phyloP scores from a whole-genome alignment of 2,888 invertebrate species.

The Esperia sulphurella region DNA sequence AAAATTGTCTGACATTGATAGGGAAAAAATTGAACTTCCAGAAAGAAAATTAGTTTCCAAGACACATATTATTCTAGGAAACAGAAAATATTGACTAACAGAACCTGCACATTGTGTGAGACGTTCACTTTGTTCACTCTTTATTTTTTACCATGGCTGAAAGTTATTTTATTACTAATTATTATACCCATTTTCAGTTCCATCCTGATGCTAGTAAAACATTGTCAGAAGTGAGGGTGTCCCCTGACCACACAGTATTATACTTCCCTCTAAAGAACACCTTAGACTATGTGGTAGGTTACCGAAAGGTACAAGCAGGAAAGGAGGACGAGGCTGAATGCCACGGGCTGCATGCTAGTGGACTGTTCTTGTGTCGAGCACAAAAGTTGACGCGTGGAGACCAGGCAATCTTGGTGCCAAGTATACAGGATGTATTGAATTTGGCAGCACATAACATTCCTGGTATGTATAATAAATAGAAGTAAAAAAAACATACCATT shows the following conservation, averaged over 20 bases:
- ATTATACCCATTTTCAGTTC: slow-evolving; percentile 60
- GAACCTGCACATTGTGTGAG: no score
- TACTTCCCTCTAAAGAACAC: slow-evolving; percentile 84
- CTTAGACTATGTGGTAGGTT: slow-evolving; percentile 82
- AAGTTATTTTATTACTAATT: slow-evolving; percentile 33
- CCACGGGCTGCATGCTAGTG: slow-evolving; percentile 54
- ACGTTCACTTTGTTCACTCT: no score
- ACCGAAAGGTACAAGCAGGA: slow-evolving; percentile 76
- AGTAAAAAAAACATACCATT: no score
- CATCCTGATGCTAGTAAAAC: slow-evolving; percentile 63
- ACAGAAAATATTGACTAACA: no score
- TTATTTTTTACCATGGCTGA: background rate
- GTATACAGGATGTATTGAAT: slow-evolving; percentile 62
- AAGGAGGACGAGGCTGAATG: slow-evolving; percentile 54
- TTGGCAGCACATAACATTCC: slow-evolving; percentile 67
- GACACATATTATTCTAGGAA: no score
- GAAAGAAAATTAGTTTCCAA: no score
- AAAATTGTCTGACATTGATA: no score
- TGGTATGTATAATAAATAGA: background rate
- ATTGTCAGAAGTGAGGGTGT: slow-evolving; percentile 77
- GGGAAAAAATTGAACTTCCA: no score
- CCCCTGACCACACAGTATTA: slow-evolving; percentile 71
- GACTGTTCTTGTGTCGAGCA: slow-evolving; percentile 58
- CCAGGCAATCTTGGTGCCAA: slow-evolving; percentile 73
- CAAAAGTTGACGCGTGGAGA: slow-evolving; percentile 51